These are phyloP conservation scores for Anarrhichthys ocellatus DNA, from an alignment of 2,113 vertebrate species.

Conservation along the genomic window DNA sequence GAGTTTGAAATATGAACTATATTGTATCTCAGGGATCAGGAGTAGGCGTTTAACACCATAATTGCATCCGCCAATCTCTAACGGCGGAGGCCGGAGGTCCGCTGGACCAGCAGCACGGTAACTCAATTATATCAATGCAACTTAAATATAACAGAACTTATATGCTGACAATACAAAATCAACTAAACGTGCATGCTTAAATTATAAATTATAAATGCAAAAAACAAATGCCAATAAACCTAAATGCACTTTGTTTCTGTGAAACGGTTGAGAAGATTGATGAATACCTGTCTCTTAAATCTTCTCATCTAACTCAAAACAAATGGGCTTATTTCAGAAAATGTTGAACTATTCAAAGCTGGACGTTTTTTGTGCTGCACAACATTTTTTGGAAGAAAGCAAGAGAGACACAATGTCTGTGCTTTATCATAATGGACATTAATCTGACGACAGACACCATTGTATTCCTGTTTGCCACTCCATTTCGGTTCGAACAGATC, in stretches of 20 bases:
- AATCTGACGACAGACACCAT: slow-evolving; percentile 12
- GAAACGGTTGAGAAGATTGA: too few species aligned
- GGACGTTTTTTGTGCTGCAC: not conserved
- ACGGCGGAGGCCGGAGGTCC: not conserved
- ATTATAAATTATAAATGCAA: too few species aligned
- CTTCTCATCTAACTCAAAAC: not conserved
- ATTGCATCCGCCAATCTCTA: not conserved
- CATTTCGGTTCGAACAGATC: not conserved
- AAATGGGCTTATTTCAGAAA: not conserved
- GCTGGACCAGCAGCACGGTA: not conserved
- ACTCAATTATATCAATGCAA: not conserved
- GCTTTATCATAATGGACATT: not conserved
- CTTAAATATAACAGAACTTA: not conserved
- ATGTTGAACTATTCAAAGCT: not conserved
- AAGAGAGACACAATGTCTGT: slow-evolving; percentile 10
- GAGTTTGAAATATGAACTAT: not conserved
- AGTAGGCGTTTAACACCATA: not conserved
- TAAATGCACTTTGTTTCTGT: not conserved
- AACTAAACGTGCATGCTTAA: not conserved
- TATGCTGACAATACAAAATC: not conserved
- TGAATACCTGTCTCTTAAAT: too few species aligned
- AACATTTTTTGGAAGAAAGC: slow-evolving; percentile 1
- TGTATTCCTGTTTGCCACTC: not conserved
- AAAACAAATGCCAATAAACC: not conserved
- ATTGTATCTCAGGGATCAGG: not conserved